Conservation (phyloP, 2,113 vertebrate genomes). For the Odobenus rosmarus region DNA sequence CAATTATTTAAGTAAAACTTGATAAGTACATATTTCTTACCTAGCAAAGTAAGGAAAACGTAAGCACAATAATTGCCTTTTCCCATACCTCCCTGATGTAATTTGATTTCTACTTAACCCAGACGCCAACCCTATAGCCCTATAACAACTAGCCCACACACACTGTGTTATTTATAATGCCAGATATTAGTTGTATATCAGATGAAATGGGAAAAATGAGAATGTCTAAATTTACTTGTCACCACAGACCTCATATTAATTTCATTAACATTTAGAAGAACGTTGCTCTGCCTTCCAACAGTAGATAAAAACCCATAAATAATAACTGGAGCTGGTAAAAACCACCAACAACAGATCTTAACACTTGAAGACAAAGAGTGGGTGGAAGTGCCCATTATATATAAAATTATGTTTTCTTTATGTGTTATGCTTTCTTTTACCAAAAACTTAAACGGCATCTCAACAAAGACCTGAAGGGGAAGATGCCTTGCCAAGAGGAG, state of each 20-base stretch:
- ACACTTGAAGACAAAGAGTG: not conserved
- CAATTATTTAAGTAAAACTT: not conserved
- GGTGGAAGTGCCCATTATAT: not conserved
- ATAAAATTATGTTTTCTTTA: not conserved
- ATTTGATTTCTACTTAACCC: not conserved
- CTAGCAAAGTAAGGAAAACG: not conserved
- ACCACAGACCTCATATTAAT: not conserved
- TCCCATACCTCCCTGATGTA: not conserved
- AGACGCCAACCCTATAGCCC: not conserved
- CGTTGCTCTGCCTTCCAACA: not conserved
- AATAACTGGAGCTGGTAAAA: not conserved
- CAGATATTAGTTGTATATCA: not conserved
- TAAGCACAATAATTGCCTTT: not conserved
- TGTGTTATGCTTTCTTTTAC: not conserved
- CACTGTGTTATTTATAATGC: not conserved
- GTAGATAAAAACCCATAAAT: not conserved
- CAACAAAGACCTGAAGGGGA: not conserved
- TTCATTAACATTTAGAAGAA: not conserved
- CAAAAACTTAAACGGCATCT: not conserved
- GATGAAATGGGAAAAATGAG: constrained; percentile 31
- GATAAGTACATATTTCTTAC: not conserved
- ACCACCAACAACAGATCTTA: not conserved
- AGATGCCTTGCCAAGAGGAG: not conserved
- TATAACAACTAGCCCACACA: not conserved
- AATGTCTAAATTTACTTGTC: constrained; percentile 23